Base-by-base conservation (phyloP, 2,113 vertebrate genomes). In the Gopherus flavomarginatus region DNA sequence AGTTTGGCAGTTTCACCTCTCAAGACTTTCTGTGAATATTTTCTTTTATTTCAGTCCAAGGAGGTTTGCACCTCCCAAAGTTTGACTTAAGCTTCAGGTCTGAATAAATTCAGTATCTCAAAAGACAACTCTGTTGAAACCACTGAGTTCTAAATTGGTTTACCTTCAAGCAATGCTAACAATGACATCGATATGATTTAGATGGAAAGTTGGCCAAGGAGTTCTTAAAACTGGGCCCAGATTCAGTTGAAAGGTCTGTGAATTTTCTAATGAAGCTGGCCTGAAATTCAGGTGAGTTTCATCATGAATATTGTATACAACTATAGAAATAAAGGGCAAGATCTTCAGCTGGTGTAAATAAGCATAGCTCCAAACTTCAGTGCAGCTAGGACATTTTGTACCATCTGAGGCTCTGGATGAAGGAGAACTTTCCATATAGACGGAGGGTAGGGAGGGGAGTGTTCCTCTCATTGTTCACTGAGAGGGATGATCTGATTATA, bases 281-380 rank as follows among this genome's bases (percentile, higher is more conserved):
- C 44, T 87, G 82, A 69, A 8, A 1, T 69, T 54, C 79, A 82
- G 2, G 2, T 54, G 1, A 49, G 93, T 11, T 12, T 85, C 22
- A 80, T 86, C 3, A 22, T 78, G 72, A 88, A 44, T 0, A 49
- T 72, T 85, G 38, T 62, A 1, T 7, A 62, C 3, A 35, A 57
- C 3, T 57, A 21, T 87, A 53, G 52, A 50, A 49, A 49, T 8
- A 0, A 1, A 17, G 6, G 1, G 2, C 75, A 24, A 78, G 42
- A 44, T 44, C 42, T 47, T 47, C 75, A 47, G 42, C 22, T 78
- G 22, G 42, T 47, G 80, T 56, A 82, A 29, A 82, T 80, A 13
- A 81, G 1, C 81, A 12, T 1, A 69, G 35, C 84, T 54, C 12
- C 65, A 62, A 2, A 77, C 81, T 81, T 91, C 79, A 47, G 14